phyloP scores from a whole-genome alignment of 2,113 vertebrate species.

The Gallinago jamesoni region DNA sequence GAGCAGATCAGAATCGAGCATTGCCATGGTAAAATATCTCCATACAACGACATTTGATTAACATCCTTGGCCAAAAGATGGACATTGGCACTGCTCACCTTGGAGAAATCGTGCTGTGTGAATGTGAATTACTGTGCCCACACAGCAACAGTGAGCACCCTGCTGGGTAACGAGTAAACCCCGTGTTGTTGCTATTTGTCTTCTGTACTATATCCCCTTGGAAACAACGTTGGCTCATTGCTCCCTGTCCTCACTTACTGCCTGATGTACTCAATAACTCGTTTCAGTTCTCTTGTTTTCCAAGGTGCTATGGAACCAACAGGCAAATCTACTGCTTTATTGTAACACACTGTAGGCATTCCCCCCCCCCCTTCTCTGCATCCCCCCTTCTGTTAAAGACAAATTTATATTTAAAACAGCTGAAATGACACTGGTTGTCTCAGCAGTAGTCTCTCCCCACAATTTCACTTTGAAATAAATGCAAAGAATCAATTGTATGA shows the following conservation, averaged over 20 bases:
- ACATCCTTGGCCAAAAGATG: background rate
- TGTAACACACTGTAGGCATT: background rate
- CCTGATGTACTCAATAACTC: background rate
- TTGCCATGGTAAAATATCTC: background rate
- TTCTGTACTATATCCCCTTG: background rate
- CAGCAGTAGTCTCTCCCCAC: background rate
- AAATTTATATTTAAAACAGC: background rate
- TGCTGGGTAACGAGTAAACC: background rate
- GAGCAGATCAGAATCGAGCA: background rate
- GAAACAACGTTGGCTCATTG: background rate
- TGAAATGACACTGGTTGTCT: background rate
- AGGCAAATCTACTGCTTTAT: background rate
- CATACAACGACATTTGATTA: background rate
- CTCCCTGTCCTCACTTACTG: background rate
- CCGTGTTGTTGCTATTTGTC: background rate
- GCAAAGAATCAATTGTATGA: background rate
- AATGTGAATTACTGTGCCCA: background rate
- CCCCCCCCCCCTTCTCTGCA: background rate
- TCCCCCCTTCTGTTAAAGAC: background rate
- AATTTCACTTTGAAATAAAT: background rate
- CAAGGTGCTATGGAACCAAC: background rate
- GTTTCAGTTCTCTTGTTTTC: background rate
- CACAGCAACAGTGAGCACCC: background rate
- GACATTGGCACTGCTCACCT: background rate
- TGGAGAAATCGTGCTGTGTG: background rate